Base-by-base conservation (phyloP, 2,797 vertebrate genomes). In the Catamblyrhynchus diadema region DNA sequence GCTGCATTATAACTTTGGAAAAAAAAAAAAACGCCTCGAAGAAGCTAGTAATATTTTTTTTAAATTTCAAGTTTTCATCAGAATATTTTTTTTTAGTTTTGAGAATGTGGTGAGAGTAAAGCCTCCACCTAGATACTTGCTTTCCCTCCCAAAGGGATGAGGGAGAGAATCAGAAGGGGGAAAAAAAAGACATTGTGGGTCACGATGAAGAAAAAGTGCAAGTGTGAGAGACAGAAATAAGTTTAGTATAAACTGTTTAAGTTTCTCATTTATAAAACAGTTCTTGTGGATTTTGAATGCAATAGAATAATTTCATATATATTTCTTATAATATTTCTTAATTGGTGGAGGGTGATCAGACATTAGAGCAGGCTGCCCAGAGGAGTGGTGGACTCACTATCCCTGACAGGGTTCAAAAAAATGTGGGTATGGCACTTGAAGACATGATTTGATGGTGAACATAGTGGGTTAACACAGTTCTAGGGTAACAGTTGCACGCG, bases 401-500 rank as follows among this genome's bases (percentile, higher is more conserved):
- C 16, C 23, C 50, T 51, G 28, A 30, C 20, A 45, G 8, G 8
- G 10, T 19, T 39, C n/a, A 77, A 70, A 77, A 64, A 2, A 19
- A 14, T 23, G 3, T 51, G 24, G 10, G 3, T 51, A 5, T 64
- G n/a, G 14, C 28, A 50, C 14, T 19, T 70, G 20, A 39, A 48
- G 37, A 22, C 12, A 16, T 23, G 18, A 18, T 45, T 64, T 70
- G 28, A 14, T 57, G 50, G 44, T 39, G 44, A 30, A 30, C 24
- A 16, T 19, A 15, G 24, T 27, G 24, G 18, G 21, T 15, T 44
- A 20, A 77, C 18, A 32, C 6, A 30, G 2, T 23, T 30, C 37
- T 16, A 30, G 21, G 7, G 7, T 51, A 57, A 50, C 12, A 33
- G 44, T 2, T 32, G 57, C 24, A 50, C 5, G 13, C 0, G 0